Conservation (phyloP, 1,140 invertebrate species). For the Drosophila pallidifrons region DNA sequence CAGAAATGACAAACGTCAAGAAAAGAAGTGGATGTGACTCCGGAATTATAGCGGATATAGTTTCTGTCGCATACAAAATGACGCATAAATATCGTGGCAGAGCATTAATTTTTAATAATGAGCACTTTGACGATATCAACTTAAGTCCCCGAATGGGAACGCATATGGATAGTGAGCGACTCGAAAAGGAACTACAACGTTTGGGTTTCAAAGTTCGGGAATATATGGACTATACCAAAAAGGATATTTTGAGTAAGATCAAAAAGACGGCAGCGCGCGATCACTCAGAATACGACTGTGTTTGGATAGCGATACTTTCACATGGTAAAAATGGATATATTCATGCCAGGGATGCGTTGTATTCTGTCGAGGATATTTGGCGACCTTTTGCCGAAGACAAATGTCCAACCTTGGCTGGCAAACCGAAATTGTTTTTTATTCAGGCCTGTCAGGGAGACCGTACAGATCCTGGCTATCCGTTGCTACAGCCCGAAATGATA, state of each 20-base stretch:
- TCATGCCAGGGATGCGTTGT: slow-evolving; percentile 93
- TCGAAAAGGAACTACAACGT: slow-evolving; percentile 87
- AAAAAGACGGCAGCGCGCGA: slow-evolving; percentile 88
- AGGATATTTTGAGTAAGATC: slow-evolving; percentile 88
- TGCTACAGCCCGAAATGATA: slow-evolving; percentile 66
- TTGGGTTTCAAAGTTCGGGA: slow-evolving; percentile 91
- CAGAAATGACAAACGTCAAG: background rate
- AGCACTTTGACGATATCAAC: slow-evolving; percentile 88
- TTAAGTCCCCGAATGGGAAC: slow-evolving; percentile 89
- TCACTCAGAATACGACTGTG: slow-evolving; percentile 91
- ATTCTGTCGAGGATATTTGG: slow-evolving; percentile 93
- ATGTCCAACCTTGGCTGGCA: slow-evolving; percentile 93
- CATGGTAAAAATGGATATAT: slow-evolving; percentile 95
- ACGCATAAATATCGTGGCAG: slow-evolving; percentile 90
- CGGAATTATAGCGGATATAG: slow-evolving; percentile 87
- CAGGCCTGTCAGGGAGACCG: slow-evolving; percentile 96
- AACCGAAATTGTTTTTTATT: slow-evolving; percentile 96
- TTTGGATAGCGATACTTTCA: slow-evolving; percentile 92
- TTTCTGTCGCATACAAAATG: slow-evolving; percentile 93
- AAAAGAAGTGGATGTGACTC: slow-evolving; percentile 32
- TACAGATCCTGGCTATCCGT: slow-evolving; percentile 89
- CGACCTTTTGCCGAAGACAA: slow-evolving; percentile 93
- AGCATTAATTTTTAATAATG: slow-evolving; percentile 96
- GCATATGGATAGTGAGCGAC: slow-evolving; percentile 89
- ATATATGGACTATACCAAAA: slow-evolving; percentile 86